Evolutionary conservation across 2,888 invertebrate genomes (phyloP), one percentile per base, ranked within the genome.

Genomic region (Netelia fuscicornis): DNA sequence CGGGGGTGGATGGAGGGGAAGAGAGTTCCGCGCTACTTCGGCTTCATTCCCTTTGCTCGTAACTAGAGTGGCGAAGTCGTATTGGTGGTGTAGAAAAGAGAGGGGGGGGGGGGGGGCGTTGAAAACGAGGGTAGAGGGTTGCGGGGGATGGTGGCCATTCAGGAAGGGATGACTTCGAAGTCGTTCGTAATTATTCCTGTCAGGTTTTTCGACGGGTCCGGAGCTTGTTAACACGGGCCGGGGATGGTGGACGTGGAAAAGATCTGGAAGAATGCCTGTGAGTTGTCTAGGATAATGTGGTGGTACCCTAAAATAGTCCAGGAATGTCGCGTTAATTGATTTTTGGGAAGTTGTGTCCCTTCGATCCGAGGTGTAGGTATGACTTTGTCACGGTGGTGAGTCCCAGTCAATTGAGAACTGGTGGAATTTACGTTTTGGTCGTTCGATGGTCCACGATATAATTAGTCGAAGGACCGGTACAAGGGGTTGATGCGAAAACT

Each of bases 151-250:
- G 30, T n/a, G 10, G 17, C 30, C 42, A 48, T 42, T 42, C 42
- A 13, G 65, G 8, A 25, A 48, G 11, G 58, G 23, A 62, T 54
- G 52, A 30, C 52, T 17, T 25, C 62, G 6, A 17, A 37, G 71
- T 78, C 77, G 52, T 42, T 62, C 52, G 72, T 72, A 74, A 78
- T 77, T 72, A 83, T 83, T 67, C 67, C 54, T 72, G 72, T 78
- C 68, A 68, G 78, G 67, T 72, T 30, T 82, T 77, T 78, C 25
- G 42, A 48, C 44, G 52, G 37, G 58, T 42, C 25, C 56, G 37
- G 13, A 25, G 62, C 78, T 68, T 56, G 77, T 83, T 74, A 62
- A 60, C 44, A 48, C 30, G 20, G 8, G 9, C 37, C 52, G 9
- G 11, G 13, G 10, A 44, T n/a, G 54, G 30, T n/a, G 37, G 37